A percentile compares a stretch with the other conserved stretches of the same genome.
Evolutionary conservation across 2,113 vertebrate genomes (phyloP).

Genomic region (Microcebus tavaratra): DNA sequence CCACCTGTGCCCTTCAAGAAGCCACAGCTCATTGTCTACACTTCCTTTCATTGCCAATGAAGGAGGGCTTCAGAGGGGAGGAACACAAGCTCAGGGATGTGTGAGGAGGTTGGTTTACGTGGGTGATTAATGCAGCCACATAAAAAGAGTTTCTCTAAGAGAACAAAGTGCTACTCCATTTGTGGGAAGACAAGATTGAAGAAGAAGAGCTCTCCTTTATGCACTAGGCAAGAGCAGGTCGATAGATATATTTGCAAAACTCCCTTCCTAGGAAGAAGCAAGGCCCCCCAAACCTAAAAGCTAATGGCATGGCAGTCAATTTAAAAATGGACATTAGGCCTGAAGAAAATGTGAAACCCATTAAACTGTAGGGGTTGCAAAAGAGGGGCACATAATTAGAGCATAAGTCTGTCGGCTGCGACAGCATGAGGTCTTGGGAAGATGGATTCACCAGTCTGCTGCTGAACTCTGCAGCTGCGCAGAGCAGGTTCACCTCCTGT

Average conservation of each 20-base stretch:
- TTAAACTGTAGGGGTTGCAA: slow-evolving; percentile 17
- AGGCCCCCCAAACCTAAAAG: neutral
- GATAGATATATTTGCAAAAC: slow-evolving; percentile 20
- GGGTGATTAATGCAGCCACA: neutral
- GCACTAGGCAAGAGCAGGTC: neutral
- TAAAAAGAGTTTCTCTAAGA: neutral
- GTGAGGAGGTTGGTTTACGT: neutral
- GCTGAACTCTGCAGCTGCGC: neutral
- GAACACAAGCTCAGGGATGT: fast-evolving
- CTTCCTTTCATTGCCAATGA: neutral
- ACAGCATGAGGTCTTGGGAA: neutral
- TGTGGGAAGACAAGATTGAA: slow-evolving; percentile 4
- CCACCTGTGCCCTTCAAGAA: neutral
- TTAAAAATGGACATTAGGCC: slow-evolving; percentile 40
- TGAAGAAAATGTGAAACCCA: neutral
- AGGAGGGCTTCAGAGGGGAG: neutral
- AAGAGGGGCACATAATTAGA: slow-evolving; percentile 26
- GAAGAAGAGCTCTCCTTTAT: neutral
- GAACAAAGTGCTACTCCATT: neutral
- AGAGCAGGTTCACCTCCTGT: neutral
- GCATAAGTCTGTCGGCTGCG: neutral
- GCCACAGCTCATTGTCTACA: neutral
- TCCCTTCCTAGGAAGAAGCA: slow-evolving; percentile 14
- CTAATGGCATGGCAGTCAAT: slow-evolving; percentile 4
- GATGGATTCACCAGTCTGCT: neutral